phyloP scores from a whole-genome alignment of 2,113 vertebrate species.

The Philantomba maxwellii region DNA sequence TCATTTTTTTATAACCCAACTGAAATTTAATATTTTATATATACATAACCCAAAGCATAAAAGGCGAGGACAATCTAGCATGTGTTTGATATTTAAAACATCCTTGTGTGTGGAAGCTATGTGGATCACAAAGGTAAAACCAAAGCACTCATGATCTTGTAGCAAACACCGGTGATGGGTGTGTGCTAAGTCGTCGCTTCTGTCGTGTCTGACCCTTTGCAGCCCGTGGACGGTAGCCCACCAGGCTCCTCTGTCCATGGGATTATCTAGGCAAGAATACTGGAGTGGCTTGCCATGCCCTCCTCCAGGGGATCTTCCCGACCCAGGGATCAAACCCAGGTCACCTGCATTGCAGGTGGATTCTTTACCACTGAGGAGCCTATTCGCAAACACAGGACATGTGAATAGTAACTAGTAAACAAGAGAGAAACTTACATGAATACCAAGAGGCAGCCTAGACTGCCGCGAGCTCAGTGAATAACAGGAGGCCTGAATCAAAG shows the following conservation, averaged over 20 bases:
- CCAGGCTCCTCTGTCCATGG: not conserved
- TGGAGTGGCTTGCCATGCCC: not conserved
- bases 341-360: not conserved
- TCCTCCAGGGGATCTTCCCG: not conserved
- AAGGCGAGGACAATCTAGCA: not conserved
- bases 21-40: slow-evolving; percentile 17
- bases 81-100: not conserved
- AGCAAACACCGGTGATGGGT: not conserved
- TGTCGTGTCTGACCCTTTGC: not conserved
- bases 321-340: not conserved
- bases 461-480: not conserved
- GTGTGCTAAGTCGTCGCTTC: not conserved
- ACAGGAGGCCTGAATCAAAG: not conserved
- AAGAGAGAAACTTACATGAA: not conserved
- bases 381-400: not conserved
- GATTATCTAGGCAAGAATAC: not conserved
- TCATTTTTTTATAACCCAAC: slow-evolving; percentile 44
- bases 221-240: not conserved
- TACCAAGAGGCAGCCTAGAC: not conserved
- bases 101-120: not conserved
- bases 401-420: not conserved
- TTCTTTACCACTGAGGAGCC: not conserved
- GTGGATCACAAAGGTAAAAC: not conserved
- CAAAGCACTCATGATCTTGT: not conserved
- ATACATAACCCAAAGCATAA: not conserved